Evolutionary conservation across 2,888 invertebrate species (phyloP).

Genomic region (Phalera bucephala): DNA sequence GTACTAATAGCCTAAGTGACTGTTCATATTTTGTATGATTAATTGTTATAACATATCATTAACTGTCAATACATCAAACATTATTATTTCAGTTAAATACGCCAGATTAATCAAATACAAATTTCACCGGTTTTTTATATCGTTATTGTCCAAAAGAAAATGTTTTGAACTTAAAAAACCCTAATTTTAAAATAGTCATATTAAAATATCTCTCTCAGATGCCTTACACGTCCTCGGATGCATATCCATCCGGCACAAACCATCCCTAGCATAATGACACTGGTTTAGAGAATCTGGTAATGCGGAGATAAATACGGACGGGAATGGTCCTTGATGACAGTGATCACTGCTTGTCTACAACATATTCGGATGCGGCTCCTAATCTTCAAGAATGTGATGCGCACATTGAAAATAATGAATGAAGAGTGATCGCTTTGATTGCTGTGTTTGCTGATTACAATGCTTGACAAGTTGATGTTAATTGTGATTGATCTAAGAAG

Average conservation of each 20-base stretch:
- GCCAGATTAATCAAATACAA: no score
- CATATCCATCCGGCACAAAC: background rate
- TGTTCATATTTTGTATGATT: no score
- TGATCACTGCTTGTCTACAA: conserved; percentile 16
- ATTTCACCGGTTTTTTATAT: no score
- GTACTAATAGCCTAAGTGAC: no score
- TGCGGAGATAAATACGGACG: conserved; percentile 29
- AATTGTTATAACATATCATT: no score
- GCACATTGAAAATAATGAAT: background rate
- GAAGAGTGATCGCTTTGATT: conserved; percentile 1
- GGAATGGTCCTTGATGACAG: conserved; percentile 24
- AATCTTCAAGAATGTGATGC: background rate
- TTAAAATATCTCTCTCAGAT: no score
- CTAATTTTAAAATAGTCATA: no score
- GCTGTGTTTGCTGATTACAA: conserved; percentile 1
- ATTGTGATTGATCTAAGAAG: conserved; percentile 1
- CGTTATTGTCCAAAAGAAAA: no score
- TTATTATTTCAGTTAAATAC: no score
- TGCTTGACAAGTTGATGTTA: background rate
- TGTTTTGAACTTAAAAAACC: no score
- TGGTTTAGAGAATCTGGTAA: conserved; percentile 24
- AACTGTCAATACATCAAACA: no score
- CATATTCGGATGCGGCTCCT: background rate
- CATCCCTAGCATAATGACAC: background rate
- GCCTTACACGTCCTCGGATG: background rate